Evolutionary conservation across 2,113 vertebrate species (phyloP).

Genomic region (Etheostoma spectabile): DNA sequence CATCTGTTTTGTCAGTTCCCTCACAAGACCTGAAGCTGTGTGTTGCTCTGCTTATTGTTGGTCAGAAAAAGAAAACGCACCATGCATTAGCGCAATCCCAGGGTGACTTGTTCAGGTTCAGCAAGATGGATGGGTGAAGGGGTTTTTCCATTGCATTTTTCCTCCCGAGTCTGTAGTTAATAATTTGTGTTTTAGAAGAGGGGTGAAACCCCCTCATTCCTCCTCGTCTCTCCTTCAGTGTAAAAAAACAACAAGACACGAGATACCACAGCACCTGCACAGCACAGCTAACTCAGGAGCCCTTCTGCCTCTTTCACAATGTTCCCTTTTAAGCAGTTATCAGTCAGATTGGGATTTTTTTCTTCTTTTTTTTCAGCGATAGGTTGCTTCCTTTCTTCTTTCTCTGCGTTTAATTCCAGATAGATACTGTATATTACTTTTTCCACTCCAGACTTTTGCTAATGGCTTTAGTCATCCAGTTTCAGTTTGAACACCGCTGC

Average conservation of each 20-base stretch:
- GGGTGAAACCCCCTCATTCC: slow-evolving; percentile 34
- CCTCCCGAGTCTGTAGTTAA: slow-evolving; percentile 39
- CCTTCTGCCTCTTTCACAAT: background rate
- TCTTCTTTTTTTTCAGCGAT: background rate
- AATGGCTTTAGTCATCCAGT: slow-evolving; percentile 11
- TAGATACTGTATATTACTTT: slow-evolving; percentile 5
- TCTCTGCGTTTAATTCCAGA: background rate
- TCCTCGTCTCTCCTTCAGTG: slow-evolving; percentile 17
- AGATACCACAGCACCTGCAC: slow-evolving; percentile 20
- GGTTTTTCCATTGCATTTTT: slow-evolving; percentile 24
- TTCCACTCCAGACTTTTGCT: background rate
- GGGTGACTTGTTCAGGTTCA: slow-evolving; percentile 42
- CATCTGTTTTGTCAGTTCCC: slow-evolving; percentile 24
- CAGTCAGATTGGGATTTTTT: background rate
- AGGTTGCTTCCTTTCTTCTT: background rate
- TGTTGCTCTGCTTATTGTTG: slow-evolving; percentile 29
- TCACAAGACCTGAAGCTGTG: slow-evolving; percentile 26
- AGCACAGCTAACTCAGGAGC: slow-evolving; percentile 8
- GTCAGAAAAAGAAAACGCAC: slow-evolving; percentile 48
- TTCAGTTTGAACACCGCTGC: slow-evolving; percentile 42
- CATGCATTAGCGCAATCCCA: slow-evolving; percentile 20
- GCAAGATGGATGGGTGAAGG: slow-evolving; percentile 43
- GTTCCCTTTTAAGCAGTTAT: slow-evolving; percentile 19
- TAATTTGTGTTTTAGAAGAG: slow-evolving; percentile 46
- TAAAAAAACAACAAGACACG: slow-evolving; percentile 6